These are phyloP conservation scores for Cactoblastis cactorum DNA, from an alignment of 2,888 invertebrate species.

Conservation along the genomic window DNA sequence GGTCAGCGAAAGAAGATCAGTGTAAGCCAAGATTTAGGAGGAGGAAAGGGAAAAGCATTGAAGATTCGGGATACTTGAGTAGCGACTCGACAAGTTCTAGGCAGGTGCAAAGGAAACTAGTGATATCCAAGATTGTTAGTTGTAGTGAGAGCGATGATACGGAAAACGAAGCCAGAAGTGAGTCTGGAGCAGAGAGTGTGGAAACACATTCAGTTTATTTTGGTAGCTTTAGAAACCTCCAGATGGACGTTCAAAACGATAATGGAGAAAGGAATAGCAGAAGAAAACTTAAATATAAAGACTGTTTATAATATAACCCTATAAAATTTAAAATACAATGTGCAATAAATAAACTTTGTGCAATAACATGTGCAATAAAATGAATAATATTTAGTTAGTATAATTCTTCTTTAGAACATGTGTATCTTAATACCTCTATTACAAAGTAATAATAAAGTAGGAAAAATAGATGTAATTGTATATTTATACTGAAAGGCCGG, in stretches of 20 bases:
- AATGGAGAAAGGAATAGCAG: slow-evolving; percentile 38
- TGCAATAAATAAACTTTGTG: slow-evolving; percentile 48
- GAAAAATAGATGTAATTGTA: slow-evolving; percentile 15
- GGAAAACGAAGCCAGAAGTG: slow-evolving; percentile 89
- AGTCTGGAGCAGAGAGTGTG: slow-evolving; percentile 92
- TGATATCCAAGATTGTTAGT: slow-evolving; percentile 76
- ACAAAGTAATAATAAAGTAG: slow-evolving; percentile 8
- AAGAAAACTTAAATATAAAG: slow-evolving; percentile 34
- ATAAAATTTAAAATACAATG: slow-evolving; percentile 21
- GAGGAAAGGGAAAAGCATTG: slow-evolving; percentile 67
- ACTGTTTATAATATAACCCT: slow-evolving; percentile 31
- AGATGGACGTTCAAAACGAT: slow-evolving; percentile 41
- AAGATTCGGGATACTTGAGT: slow-evolving; percentile 92
- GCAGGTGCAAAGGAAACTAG: slow-evolving; percentile 58
- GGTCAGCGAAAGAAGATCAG: slow-evolving; percentile 40
- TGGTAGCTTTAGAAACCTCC: slow-evolving; percentile 82
- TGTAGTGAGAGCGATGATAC: slow-evolving; percentile 89
- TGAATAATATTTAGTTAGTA: slow-evolving; percentile 4
- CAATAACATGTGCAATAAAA: slow-evolving; percentile 39
- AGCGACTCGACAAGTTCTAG: slow-evolving; percentile 86
- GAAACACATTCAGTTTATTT: slow-evolving; percentile 93
- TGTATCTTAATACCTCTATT: slow-evolving; percentile 13
- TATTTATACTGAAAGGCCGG: slow-evolving; percentile 54
- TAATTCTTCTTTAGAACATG: background rate
- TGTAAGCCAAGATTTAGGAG: slow-evolving; percentile 48